Conservation (phyloP, 2,797 vertebrate genomes). For the Trichosurus vulpecula region DNA sequence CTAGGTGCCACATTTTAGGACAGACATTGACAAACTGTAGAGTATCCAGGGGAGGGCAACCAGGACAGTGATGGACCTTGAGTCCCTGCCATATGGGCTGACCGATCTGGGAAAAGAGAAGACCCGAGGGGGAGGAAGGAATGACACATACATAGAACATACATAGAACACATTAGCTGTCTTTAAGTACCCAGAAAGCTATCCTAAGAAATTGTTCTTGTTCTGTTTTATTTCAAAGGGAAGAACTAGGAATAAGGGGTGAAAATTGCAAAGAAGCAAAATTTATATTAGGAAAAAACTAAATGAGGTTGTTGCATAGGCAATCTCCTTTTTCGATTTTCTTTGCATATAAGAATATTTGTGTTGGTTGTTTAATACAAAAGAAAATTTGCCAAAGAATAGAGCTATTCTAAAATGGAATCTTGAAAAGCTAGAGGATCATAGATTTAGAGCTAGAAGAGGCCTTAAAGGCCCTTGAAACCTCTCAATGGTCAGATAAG, state of each 20-base stretch:
- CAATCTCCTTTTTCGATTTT: background rate
- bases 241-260: background rate
- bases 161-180: background rate
- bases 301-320: background rate
- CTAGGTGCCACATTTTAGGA: background rate
- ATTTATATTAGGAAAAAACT: background rate
- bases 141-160: background rate
- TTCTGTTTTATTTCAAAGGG: background rate
- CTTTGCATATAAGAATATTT: background rate
- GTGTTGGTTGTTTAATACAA: background rate
- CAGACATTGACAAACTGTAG: background rate
- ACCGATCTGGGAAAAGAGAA: background rate
- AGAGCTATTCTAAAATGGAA: background rate
- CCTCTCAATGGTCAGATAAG: background rate
- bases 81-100: background rate
- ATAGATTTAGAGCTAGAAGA: background rate
- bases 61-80: background rate
- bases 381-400: background rate
- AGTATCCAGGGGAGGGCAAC: background rate
- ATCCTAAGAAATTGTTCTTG: background rate
- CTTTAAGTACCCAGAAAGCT: background rate
- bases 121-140: background rate
- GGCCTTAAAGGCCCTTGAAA: background rate
- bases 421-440: background rate
- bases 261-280: background rate